phyloP scores from a whole-genome alignment of 2,888 invertebrate genomes.

The Acronicta leporina region DNA sequence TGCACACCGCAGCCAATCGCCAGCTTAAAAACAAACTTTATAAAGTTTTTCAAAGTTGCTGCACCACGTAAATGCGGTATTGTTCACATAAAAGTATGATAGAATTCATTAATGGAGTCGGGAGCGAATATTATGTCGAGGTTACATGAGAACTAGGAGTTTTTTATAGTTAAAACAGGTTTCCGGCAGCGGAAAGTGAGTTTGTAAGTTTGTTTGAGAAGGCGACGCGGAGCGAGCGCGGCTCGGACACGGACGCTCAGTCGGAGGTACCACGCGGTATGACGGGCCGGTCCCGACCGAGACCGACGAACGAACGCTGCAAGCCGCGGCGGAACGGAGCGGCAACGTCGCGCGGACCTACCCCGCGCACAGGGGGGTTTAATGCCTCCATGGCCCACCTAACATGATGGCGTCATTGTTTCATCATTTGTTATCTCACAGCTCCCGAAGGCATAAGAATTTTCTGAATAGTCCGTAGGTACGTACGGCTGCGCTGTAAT shows the following conservation, averaged over 20 bases:
- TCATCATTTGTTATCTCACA: constrained; percentile 76
- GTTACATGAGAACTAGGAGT: constrained; percentile 64
- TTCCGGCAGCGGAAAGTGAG: constrained; percentile 77
- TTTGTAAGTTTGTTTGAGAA: constrained; percentile 78
- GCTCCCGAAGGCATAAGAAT: constrained; percentile 68
- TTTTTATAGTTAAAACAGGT: constrained; percentile 75
- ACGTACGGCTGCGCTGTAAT: constrained; percentile 14
- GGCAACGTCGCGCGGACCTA: constrained; percentile 75
- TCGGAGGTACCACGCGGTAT: constrained; percentile 77
- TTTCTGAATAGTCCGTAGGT: constrained; percentile 37
- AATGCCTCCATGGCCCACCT: constrained; percentile 67
- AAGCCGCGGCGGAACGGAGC: constrained; percentile 65
- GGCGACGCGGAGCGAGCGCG: constrained; percentile 64
- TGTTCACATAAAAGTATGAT: constrained; percentile 60
- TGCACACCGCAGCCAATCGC: constrained; percentile 67
- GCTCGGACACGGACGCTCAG: constrained; percentile 71
- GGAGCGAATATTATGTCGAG: constrained; percentile 64
- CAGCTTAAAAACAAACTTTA: constrained; percentile 78
- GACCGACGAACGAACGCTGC: constrained; percentile 53
- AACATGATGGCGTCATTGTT: constrained; percentile 76
- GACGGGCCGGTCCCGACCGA: constrained; percentile 53
- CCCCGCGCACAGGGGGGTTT: constrained; percentile 68
- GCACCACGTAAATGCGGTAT: constrained; percentile 61
- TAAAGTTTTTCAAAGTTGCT: constrained; percentile 75
- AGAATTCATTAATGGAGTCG: constrained; percentile 58